phyloP scores from a whole-genome alignment of 2,797 vertebrate species.

The Arrhamphus sclerolepis region DNA sequence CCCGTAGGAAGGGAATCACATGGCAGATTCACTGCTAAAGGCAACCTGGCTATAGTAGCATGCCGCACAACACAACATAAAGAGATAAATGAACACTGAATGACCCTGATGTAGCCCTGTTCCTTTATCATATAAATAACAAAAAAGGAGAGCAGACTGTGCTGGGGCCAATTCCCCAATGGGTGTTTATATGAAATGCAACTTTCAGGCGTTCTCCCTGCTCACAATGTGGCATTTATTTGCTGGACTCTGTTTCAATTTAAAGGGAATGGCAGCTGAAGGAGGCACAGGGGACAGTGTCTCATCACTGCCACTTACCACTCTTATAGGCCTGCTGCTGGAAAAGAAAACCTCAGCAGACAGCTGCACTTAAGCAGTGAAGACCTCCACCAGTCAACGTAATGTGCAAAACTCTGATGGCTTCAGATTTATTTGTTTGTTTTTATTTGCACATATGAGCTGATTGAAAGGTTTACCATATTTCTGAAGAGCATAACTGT shows the following conservation, averaged over 20 bases:
- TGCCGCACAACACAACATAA: constrained; percentile 57
- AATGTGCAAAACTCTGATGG: constrained; percentile 70
- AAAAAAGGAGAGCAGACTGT: constrained; percentile 77
- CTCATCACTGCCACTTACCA: constrained; percentile 83
- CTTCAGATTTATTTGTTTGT: constrained; percentile 58
- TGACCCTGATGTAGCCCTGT: constrained; percentile 73
- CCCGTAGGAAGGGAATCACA: constrained; percentile 20
- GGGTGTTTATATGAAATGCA: constrained; percentile 88
- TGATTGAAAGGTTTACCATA: constrained; percentile 21
- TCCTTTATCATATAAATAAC: constrained; percentile 92
- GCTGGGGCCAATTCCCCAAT: constrained; percentile 82
- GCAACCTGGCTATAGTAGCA: constrained; percentile 39
- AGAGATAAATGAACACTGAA: constrained; percentile 78
- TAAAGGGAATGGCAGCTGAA: constrained; percentile 90
- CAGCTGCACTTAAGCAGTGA: constrained; percentile 75
- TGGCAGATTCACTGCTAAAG: constrained; percentile 25
- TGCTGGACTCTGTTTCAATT: constrained; percentile 89
- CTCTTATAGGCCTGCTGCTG: constrained; percentile 74
- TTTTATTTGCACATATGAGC: constrained; percentile 9
- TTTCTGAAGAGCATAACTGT: constrained; percentile 23
- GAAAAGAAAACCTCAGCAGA: constrained; percentile 74
- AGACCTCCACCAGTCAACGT: constrained; percentile 80
- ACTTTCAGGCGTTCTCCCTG: constrained; percentile 77
- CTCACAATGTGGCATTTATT: constrained; percentile 87
- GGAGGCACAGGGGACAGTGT: constrained; percentile 87